Base-by-base conservation (phyloP, 1,140 invertebrate genomes). In the Conus ventricosus region DNA sequence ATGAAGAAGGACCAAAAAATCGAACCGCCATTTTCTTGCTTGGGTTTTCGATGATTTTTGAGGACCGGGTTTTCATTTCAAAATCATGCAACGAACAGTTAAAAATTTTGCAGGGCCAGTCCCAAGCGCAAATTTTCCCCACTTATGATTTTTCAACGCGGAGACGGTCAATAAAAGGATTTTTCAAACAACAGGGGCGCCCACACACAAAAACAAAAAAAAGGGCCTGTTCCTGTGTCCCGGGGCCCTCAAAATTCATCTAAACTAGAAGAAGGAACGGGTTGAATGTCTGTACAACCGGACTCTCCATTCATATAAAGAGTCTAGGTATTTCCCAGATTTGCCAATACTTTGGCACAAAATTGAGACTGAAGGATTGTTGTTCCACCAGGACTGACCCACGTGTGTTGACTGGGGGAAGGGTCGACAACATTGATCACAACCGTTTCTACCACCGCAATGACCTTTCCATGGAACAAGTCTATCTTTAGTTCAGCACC, bases 401-500 rank as follows among this genome's bases (percentile, higher is more conserved):
- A 54, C 11, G 15, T n/a, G 20, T 83, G 3, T 83, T 83, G 2
- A 83, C 81, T 20, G n/a, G 6, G 53, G 23, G n/a, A n/a, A 25
- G 6, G 23, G 55, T 83, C 3, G 81, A 83, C 81, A n/a, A 83
- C 53, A n/a, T 83, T 7, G 53, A 83, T 53, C 81, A 83, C 81
- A n/a, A 83, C 81, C 81, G 7, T 55, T 53, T 7, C n/a, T n/a
- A 55, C 81, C 10, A 83, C 81, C 55, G 17, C 81, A 55, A 53
- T 7, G 53, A 55, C 6, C 81, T 6, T 83, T 83, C 25, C 81
- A 83, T 83, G 81, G 81, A 10, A 83, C 81, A 39, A 51, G 27
- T n/a, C n/a, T n/a, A n/a, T n/a, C n/a, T n/a, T n/a, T n/a, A n/a
- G n/a, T n/a, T n/a, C n/a, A n/a, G n/a, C n/a, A n/a, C n/a, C 27